Evolutionary conservation across 2,888 invertebrate genomes (phyloP).

Genomic region (Neria commutata): DNA sequence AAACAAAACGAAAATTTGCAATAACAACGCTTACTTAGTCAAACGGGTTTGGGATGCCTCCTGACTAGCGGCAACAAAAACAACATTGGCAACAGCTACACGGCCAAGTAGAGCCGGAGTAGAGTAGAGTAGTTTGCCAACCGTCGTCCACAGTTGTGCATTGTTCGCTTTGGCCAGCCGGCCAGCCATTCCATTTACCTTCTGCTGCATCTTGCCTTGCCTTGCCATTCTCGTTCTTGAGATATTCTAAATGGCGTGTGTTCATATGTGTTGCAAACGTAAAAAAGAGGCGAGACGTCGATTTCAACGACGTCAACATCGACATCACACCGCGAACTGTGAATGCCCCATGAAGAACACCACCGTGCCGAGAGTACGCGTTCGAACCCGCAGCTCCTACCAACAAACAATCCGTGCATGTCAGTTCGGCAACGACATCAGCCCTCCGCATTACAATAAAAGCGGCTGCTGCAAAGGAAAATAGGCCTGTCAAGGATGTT

Average conservation of each 20-base stretch:
- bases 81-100: constrained; percentile 23
- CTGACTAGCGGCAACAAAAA: constrained; percentile 18
- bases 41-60: constrained; percentile 8
- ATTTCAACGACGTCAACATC: too few species aligned
- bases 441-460: constrained; percentile 6
- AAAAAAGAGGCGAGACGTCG: constrained; percentile 37
- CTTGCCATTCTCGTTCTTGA: background rate
- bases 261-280: constrained; percentile 15
- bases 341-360: constrained; percentile 21
- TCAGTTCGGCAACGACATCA: background rate
- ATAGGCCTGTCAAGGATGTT: constrained; percentile 39
- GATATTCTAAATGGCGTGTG: constrained; percentile 23
- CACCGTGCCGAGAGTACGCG: too few species aligned
- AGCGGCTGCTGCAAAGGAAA: constrained; percentile 36
- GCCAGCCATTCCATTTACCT: background rate
- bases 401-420: constrained; percentile 1
- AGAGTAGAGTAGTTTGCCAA: constrained; percentile 8
- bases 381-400: constrained; percentile 20
- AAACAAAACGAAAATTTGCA: constrained; percentile 31
- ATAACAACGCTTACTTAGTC: background rate
- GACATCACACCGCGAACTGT: constrained; percentile 19
- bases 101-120: background rate
- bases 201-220: background rate
- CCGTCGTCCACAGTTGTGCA: background rate
- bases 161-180: background rate